Conservation (phyloP, 92 coral and sea anemone species). For the Paragorgia papillata region DNA sequence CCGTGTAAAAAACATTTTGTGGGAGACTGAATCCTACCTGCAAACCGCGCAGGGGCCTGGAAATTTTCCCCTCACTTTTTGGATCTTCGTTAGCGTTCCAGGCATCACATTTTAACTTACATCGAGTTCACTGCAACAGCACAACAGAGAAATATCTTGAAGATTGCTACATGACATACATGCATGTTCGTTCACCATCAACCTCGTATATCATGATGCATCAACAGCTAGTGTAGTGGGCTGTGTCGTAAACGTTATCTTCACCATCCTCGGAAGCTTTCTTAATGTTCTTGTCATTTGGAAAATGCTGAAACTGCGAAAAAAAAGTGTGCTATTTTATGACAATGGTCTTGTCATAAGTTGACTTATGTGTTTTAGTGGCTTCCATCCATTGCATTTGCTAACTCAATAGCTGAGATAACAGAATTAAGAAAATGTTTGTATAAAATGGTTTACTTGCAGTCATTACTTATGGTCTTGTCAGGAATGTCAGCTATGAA, state of each 20-base stretch:
- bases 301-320: background rate
- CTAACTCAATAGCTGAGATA: constrained; percentile 5
- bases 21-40: no score
- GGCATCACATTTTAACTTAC: no score
- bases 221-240: background rate
- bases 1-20: no score
- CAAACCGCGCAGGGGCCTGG: no score
- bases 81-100: no score
- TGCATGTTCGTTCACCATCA: background rate
- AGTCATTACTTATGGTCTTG: no score
- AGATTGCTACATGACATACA: constrained; percentile 15
- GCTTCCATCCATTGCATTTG: constrained; percentile 6
- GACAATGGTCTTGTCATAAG: constrained; percentile 1
- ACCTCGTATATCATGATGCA: constrained; percentile 4
- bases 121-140: no score
- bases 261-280: background rate
- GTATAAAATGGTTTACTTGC: background rate
- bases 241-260: background rate
- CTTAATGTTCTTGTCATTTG: constrained; percentile 11
- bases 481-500: no score
- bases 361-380: background rate
- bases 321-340: constrained; percentile 6
- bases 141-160: background rate
- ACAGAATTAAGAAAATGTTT: background rate
- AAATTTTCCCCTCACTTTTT: no score